A percentile compares a stretch with the other conserved stretches of the same genome.
Evolutionary conservation across 2,797 vertebrate genomes (phyloP).

Genomic region (Dipus sagitta): DNA sequence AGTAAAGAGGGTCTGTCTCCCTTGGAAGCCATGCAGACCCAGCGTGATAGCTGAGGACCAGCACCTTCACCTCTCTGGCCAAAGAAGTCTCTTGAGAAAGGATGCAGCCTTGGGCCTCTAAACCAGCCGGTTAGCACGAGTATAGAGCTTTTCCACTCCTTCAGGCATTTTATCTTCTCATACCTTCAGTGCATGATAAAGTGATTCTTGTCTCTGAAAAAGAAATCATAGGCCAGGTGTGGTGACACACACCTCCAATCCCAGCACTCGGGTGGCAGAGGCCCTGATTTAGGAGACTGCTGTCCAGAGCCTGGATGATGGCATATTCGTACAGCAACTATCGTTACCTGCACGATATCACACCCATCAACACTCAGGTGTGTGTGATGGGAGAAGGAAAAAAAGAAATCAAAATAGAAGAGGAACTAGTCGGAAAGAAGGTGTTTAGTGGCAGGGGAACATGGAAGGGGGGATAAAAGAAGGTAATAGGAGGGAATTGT

Average conservation of each 20-base stretch:
- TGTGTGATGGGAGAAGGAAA: too few species aligned
- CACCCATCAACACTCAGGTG: too few species aligned
- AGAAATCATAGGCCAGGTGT: neutral
- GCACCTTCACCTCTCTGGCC: neutral
- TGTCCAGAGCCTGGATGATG: constrained; percentile 10
- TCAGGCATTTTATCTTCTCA: neutral
- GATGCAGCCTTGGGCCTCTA: neutral
- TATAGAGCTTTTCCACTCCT: neutral
- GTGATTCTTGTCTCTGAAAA: constrained; percentile 12
- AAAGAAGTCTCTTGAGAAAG: neutral
- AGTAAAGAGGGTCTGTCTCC: neutral
- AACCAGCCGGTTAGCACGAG: neutral
- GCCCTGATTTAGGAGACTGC: neutral
- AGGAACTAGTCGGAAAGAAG: too few species aligned
- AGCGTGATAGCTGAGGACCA: neutral
- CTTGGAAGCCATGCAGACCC: neutral
- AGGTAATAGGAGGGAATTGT: too few species aligned
- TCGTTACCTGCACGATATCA: too few species aligned
- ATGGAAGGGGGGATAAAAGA: too few species aligned
- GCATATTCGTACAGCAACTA: neutral
- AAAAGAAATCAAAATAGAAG: too few species aligned
- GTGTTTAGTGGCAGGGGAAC: too few species aligned
- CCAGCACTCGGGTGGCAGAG: neutral
- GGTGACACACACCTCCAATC: too few species aligned
- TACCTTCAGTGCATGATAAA: neutral